These are phyloP conservation scores for Clusia tigrina DNA, from an alignment of 2,888 invertebrate genomes.

Conservation along the genomic window DNA sequence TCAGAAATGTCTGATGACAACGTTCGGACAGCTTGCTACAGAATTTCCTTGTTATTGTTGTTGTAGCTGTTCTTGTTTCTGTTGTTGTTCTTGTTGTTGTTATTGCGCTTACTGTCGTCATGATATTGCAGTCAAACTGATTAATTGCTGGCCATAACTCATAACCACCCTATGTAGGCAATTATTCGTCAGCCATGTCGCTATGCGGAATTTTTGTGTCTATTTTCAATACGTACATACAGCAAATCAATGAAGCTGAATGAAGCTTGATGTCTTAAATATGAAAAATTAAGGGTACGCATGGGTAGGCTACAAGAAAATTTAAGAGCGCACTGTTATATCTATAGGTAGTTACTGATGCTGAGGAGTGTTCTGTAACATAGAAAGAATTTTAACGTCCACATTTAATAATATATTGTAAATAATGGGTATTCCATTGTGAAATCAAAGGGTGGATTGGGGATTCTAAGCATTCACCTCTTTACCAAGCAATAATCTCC, in stretches of 20 bases:
- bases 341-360: too few species aligned
- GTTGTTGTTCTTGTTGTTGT: background rate
- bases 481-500: too few species aligned
- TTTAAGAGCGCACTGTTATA: too few species aligned
- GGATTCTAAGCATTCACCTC: too few species aligned
- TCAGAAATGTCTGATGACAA: background rate
- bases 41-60: background rate
- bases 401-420: too few species aligned
- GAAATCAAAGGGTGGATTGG: too few species aligned
- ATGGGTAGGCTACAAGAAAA: too few species aligned
- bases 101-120: background rate
- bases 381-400: too few species aligned
- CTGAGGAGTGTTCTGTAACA: too few species aligned
- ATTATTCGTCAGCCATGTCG: constrained; percentile 1
- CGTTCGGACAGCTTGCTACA: background rate
- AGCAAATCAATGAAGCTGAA: background rate
- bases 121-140: constrained; percentile 23
- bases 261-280: background rate
- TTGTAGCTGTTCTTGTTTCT: background rate
- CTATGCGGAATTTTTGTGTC: background rate
- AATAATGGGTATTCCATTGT: too few species aligned
- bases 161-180: constrained; percentile 29
- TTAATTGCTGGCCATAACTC: constrained; percentile 49
- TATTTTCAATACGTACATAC: background rate
- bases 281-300: too few species aligned